Evolutionary conservation across 2,113 vertebrate species (phyloP), one percentile per base, ranked within the genome.

Genomic region (Camelus bactrianus): DNA sequence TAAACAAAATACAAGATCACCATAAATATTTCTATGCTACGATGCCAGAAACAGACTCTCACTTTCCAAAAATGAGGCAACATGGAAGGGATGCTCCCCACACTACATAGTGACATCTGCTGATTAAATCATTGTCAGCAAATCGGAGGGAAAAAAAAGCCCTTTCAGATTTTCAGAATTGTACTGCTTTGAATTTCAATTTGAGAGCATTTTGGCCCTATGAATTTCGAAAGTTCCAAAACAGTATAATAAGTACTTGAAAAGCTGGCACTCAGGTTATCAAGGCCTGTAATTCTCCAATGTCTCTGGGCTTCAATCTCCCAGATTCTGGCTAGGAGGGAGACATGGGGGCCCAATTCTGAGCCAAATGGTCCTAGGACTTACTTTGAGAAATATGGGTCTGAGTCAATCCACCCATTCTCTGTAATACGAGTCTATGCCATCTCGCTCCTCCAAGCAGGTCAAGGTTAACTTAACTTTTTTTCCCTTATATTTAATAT

Each of bases 41-140:
- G 32, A 65, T 38, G 77, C 90, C 93, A 92, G 91, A 46, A 54
- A 82, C 73, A 88, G 62, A 24, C 82, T 75, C 17, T 93, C 79
- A 93, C 54, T 92, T 88, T 96, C 89, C 86, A 83, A 65, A 95
- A 77, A 50, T 6, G 62, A 96, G 91, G 67, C 93, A 17, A 81
- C 26, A 35, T 26, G 82, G 95, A 73, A 96, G 48, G 56, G 95
- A 67, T 42, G 69, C 58, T 85, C 89, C 73, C 42, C 62, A 83
- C 35, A 86, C 88, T 67, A 88, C 69, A 91, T 2, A 46, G 94
- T 89, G 96, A 93, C 95, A 96, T 75, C 91, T 96, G 97, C 93
- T 93, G 85, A 97, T 93, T 93, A 82, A 89, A 62, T 95, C 81
- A 93, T 12, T 73, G 94, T 94, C 93, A 89, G 93, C 76, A 79